Conservation (phyloP, 2,888 invertebrate genomes). For the Agriopis leucophaearia region DNA sequence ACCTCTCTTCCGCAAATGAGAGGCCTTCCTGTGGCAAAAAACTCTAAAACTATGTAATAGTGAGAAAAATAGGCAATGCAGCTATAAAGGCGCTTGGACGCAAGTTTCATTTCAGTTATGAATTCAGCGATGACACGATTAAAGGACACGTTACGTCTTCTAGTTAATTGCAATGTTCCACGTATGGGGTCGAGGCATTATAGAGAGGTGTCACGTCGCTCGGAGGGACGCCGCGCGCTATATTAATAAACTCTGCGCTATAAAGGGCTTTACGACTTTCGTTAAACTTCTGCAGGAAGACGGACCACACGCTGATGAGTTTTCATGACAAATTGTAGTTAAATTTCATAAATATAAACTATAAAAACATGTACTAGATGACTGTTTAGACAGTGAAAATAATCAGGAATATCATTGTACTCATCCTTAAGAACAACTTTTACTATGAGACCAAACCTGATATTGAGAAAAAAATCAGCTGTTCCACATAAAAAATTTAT, state of each 20-base stretch:
- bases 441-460: too few relatives aligned
- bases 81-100: too few relatives aligned
- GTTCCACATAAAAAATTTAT: too few relatives aligned
- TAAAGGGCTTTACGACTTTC: conserved; percentile 26
- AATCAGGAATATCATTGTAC: too few relatives aligned
- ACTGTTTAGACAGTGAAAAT: too few relatives aligned
- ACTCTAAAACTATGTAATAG: not conserved
- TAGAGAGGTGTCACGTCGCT: conserved; percentile 16
- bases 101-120: not conserved
- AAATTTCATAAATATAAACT: too few relatives aligned
- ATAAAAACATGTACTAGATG: too few relatives aligned
- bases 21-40: too few relatives aligned
- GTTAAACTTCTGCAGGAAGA: conserved; percentile 12
- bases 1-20: too few relatives aligned
- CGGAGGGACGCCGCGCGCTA: not conserved
- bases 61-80: not conserved
- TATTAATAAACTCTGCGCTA: conserved; percentile 18
- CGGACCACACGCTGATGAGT: conserved; percentile 14
- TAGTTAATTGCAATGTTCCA: not conserved
- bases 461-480: too few relatives aligned
- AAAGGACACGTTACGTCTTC: not conserved
- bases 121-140: not conserved
- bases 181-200: conserved; percentile 10
- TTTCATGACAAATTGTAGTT: not conserved
- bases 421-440: too few relatives aligned